Conservation (phyloP, 2,797 vertebrate species). For the Eulemur albifrons region DNA sequence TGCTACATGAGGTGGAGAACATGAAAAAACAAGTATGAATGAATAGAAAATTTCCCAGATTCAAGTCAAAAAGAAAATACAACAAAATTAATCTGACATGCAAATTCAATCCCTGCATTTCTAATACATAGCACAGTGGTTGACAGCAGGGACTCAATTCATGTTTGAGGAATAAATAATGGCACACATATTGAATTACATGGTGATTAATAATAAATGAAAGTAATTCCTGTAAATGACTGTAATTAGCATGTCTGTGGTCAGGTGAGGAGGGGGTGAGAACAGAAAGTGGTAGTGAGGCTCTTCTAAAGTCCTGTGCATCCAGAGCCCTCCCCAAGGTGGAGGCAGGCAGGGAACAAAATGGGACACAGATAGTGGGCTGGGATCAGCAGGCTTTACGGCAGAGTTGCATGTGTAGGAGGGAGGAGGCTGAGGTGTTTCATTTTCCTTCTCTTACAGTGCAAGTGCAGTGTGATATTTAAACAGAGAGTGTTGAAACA, state of each 20-base stretch:
- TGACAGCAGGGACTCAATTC: background rate
- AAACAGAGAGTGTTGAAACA: background rate
- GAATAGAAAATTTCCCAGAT: background rate
- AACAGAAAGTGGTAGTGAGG: background rate
- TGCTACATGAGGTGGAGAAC: background rate
- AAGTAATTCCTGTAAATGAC: constrained; percentile 49
- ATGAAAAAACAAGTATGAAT: background rate
- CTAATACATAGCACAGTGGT: background rate
- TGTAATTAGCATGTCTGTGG: constrained; percentile 16
- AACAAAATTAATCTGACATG: background rate
- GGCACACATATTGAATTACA: background rate
- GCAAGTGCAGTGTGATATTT: background rate
- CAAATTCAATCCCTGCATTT: background rate
- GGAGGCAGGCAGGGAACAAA: background rate
- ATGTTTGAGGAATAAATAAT: constrained; percentile 15
- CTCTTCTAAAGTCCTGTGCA: background rate
- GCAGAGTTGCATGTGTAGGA: background rate
- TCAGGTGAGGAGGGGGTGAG: background rate
- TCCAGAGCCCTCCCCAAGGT: background rate
- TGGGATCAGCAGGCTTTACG: background rate
- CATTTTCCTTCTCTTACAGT: background rate
- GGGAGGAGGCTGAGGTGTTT: background rate
- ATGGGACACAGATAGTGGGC: background rate
- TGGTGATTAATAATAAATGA: constrained; percentile 43
- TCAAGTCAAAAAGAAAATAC: constrained; percentile 39